Percentiles rank a stretch among this genome's conserved stretches.
phyloP scores from a whole-genome alignment of 2,113 vertebrate species.

The Neogobius melanostomus region DNA sequence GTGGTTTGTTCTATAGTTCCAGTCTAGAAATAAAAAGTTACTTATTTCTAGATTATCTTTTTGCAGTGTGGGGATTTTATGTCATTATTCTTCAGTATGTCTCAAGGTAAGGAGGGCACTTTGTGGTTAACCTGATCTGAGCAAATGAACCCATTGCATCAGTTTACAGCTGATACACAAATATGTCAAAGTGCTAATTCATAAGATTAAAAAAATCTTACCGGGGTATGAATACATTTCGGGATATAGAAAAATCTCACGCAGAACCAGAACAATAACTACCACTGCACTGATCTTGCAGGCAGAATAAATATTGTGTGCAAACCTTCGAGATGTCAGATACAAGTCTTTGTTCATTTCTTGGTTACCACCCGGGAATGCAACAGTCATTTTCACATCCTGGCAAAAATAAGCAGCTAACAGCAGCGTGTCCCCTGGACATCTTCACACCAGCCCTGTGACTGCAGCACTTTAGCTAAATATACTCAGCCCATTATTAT shows the following conservation, averaged over 20 bases:
- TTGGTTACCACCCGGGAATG: conserved; percentile 25
- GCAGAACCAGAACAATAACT: neutral
- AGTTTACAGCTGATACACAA: no score
- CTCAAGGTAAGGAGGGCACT: no score
- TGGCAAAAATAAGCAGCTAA: conserved; percentile 24
- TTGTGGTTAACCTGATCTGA: no score
- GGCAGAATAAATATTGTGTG: neutral
- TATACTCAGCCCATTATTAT: conserved; percentile 59
- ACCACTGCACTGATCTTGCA: neutral
- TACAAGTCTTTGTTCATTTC: conserved; percentile 14
- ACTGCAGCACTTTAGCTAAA: conserved; percentile 62
- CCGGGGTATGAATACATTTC: neutral
- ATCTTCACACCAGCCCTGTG: conserved; percentile 57
- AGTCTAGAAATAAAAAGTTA: no score
- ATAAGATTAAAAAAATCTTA: no score
- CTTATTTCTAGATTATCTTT: no score
- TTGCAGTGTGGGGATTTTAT: no score
- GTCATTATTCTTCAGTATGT: no score
- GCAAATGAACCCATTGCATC: no score
- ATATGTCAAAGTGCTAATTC: no score
- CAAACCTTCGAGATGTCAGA: conserved; percentile 10
- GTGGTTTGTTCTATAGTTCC: no score
- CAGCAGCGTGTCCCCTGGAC: conserved; percentile 28
- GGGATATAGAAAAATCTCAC: neutral
- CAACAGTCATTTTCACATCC: conserved; percentile 50